Percentiles rank a stretch among this genome's conserved stretches.
Evolutionary conservation across 2,797 vertebrate species (phyloP).

Genomic region (Sylvilagus floridanus): DNA sequence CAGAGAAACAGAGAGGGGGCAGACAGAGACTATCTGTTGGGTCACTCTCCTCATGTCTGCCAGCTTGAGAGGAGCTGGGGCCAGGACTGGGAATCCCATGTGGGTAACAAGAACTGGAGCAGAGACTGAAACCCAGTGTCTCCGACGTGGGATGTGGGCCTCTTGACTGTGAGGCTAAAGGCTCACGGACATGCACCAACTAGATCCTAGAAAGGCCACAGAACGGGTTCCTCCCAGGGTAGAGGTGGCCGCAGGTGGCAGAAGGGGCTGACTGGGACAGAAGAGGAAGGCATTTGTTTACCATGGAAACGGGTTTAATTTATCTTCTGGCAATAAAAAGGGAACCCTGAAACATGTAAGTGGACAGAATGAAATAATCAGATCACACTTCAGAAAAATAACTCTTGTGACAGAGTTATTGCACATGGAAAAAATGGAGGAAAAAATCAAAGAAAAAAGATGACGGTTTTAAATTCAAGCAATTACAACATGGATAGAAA

Average conservation of each 20-base stretch:
- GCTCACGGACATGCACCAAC: not conserved
- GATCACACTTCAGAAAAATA: not conserved
- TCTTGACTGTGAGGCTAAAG: too few relatives aligned
- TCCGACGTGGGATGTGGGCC: too few relatives aligned
- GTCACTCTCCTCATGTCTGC: too few relatives aligned
- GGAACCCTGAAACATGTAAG: not conserved
- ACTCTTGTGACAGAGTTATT: not conserved
- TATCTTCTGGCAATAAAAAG: not conserved
- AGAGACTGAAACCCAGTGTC: too few relatives aligned
- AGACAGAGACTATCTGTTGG: too few relatives aligned
- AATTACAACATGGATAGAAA: not conserved
- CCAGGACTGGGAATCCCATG: too few relatives aligned
- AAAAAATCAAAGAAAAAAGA: slow-evolving; percentile 2
- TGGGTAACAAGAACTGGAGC: too few relatives aligned
- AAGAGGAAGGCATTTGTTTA: not conserved
- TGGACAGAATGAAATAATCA: not conserved
- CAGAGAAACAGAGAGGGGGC: too few relatives aligned
- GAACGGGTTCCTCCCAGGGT: not conserved
- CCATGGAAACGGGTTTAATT: not conserved
- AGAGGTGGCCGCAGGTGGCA: not conserved
- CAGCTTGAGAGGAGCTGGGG: too few relatives aligned
- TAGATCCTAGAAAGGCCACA: not conserved
- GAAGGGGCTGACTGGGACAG: not conserved
- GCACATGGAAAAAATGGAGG: not conserved
- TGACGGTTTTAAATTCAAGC: not conserved